Evolutionary conservation across 2,113 vertebrate genomes (phyloP), one percentile per base, ranked within the genome.

Genomic region (Apaloderma vittatum): DNA sequence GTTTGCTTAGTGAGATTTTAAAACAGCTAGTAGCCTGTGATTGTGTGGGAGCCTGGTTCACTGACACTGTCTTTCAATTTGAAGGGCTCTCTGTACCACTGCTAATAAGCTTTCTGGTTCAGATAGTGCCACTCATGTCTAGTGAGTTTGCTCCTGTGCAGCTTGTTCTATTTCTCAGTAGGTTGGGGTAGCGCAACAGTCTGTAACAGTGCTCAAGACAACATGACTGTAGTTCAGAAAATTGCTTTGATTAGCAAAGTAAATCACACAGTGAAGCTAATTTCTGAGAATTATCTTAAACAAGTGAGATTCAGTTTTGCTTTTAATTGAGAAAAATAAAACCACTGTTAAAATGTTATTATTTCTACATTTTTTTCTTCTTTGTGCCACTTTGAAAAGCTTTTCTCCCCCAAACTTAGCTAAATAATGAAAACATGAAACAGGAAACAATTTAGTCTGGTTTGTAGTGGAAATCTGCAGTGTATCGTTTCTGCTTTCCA

Each of bases 401-500:
- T 21, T 46, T 15, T 73, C 66, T 32, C 7, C 27, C 40, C 32
- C 12, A 27, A 59, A 30, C 15, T 29, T 45, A 36, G 17, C 23
- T 72, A 36, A 55, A 57, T 58, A 8, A 24, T 54, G 17, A 61
- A 66, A 51, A 79, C 4, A 11, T 70, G n/a, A 86, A 78, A 32
- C 15, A 7, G 8, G 6, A 30, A 72, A 7, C 11, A 6, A 22
- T 55, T 55, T 9, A 45, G 8, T 71, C 17, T 90, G 45, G 3
- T 54, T 91, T 70, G 22, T 48, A 34, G 12, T 66, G 19, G 18
- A 66, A 83, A 12, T 40, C 43, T 88, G 26, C 24, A n/a, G 3
- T 3, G 36, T 75, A 74, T 34, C 32, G 86, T 93, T 72, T 78
- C 46, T 57, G 30, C 61, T 37, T 84, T 88, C 22, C 92, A 99